These are phyloP conservation scores for Schizaphis graminum DNA, from an alignment of 2,888 invertebrate species.

Conservation along the genomic window DNA sequence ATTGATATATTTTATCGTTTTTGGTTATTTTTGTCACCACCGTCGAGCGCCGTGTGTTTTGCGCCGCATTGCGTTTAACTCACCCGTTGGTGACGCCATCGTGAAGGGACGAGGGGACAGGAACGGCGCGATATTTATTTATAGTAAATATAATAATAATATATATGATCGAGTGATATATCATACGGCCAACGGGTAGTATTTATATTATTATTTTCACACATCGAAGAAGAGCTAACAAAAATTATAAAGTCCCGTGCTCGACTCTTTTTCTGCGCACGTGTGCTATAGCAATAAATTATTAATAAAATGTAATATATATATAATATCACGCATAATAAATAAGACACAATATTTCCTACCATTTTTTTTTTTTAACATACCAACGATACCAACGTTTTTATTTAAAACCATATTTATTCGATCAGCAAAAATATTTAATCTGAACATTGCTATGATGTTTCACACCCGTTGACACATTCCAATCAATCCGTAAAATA, in stretches of 20 bases:
- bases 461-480: not conserved
- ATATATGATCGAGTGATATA: not conserved
- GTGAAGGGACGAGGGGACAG: not conserved
- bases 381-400: not conserved
- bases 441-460: not conserved
- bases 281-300: not conserved
- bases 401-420: not conserved
- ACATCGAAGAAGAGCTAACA: not conserved
- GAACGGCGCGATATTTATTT: not conserved
- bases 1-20: not conserved
- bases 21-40: constrained; percentile 10
- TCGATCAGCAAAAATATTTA: not conserved
- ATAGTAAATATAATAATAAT: not conserved
- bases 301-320: not conserved
- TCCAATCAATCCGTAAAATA: not conserved
- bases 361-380: not conserved
- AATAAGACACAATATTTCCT: not conserved
- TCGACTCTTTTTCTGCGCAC: not conserved
- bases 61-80: not conserved
- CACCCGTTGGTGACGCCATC: not conserved
- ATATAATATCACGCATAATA: not conserved
- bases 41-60: not conserved
- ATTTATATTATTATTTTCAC: constrained; percentile 19
- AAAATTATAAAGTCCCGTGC: constrained; percentile 1
- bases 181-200: not conserved